Evolutionary conservation across 2,113 vertebrate genomes (phyloP).

Genomic region (Lepidothrix coronata): DNA sequence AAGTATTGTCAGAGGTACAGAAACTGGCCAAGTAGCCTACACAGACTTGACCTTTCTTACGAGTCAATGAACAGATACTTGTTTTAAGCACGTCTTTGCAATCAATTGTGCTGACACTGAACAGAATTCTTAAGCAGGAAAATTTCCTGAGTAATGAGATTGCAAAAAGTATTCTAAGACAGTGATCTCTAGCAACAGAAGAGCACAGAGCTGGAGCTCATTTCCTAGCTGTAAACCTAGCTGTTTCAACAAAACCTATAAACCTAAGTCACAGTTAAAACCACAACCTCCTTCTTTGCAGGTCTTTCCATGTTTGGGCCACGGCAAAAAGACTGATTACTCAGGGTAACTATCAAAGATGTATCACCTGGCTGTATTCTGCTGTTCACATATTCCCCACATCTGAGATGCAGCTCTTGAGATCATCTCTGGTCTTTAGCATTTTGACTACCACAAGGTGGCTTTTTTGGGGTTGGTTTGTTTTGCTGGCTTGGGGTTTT

Average conservation of each 20-base stretch:
- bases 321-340: not conserved
- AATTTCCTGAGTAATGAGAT: not conserved
- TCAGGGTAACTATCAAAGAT: fast-evolving
- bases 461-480: no score
- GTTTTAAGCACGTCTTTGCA: not conserved
- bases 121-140: not conserved
- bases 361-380: not conserved
- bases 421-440: not conserved
- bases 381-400: not conserved
- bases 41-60: not conserved
- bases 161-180: not conserved
- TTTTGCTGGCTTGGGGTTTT: no score
- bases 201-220: not conserved
- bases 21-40: not conserved
- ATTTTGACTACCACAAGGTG: not conserved
- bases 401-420: not conserved
- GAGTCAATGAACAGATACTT: not conserved
- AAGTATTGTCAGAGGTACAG: not conserved
- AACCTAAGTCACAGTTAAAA: not conserved
- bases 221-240: not conserved
- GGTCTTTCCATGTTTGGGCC: not conserved
- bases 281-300: not conserved
- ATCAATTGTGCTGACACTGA: not conserved
- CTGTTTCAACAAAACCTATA: not conserved
- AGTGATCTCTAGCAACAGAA: not conserved